phyloP scores from a whole-genome alignment of 2,888 invertebrate genomes.

The Stenodema calcarata region DNA sequence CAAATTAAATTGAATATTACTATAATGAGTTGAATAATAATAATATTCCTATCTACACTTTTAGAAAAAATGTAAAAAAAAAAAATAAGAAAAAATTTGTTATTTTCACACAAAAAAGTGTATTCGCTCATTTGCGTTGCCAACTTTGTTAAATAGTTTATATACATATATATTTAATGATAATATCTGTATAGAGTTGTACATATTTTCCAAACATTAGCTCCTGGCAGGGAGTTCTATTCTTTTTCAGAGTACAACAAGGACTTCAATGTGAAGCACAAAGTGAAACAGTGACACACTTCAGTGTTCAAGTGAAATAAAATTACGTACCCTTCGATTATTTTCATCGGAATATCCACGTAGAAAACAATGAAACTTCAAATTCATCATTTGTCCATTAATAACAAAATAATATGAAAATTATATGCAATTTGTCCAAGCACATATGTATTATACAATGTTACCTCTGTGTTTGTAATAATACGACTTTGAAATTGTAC shows the following conservation, averaged over 20 bases:
- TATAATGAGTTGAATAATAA: not conserved
- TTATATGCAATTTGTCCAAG: slow-evolving; percentile 39
- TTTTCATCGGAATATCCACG: not conserved
- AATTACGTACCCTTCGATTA: not conserved
- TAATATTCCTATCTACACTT: slow-evolving; percentile 8
- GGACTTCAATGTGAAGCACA: not conserved
- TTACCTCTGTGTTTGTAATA: slow-evolving; percentile 31
- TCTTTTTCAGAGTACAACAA: not conserved
- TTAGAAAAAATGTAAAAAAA: not conserved
- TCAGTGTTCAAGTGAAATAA: not conserved
- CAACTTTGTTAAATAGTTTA: slow-evolving; percentile 46
- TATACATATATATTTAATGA: slow-evolving; percentile 18
- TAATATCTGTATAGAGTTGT: slow-evolving; percentile 22
- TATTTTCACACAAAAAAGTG: slow-evolving; percentile 32
- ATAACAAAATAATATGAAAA: not conserved
- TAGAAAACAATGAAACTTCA: not conserved
- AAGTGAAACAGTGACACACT: not conserved
- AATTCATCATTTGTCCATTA: not conserved
- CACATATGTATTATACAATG: slow-evolving; percentile 24
- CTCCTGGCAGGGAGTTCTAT: not conserved
- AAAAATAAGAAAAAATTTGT: slow-evolving; percentile 19
- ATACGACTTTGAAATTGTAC: slow-evolving; percentile 27
- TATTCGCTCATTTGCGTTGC: slow-evolving; percentile 46
- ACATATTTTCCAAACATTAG: not conserved
- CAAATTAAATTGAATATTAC: not conserved